Evolutionary conservation across 2,113 vertebrate species (phyloP).

Genomic region (Regulus satrapa): DNA sequence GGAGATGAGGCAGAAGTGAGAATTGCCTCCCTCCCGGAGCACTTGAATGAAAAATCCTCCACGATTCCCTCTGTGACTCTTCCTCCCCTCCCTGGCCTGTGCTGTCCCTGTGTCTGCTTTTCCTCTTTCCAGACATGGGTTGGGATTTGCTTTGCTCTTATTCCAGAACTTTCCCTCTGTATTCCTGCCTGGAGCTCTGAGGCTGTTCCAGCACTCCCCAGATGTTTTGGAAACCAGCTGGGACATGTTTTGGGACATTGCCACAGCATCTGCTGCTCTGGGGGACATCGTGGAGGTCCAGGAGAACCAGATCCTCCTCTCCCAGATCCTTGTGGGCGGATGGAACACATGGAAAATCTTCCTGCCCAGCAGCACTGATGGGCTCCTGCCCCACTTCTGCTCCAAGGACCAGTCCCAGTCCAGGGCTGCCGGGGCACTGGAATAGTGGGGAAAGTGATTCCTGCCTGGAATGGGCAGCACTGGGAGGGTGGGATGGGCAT

Average conservation of each 20-base stretch:
- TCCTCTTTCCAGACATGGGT: not conserved
- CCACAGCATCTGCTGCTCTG: not conserved
- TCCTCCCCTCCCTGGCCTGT: not conserved
- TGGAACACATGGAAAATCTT: not conserved
- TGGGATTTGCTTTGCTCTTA: not conserved
- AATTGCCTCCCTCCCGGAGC: not conserved
- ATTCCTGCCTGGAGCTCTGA: not conserved
- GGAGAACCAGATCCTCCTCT: not conserved
- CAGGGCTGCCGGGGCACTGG: too few species aligned
- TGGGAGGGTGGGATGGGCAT: not conserved
- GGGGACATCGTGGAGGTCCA: not conserved
- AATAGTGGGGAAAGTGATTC: too few species aligned
- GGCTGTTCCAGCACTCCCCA: not conserved
- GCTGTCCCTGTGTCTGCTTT: not conserved
- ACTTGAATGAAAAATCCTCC: not conserved
- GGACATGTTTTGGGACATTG: not conserved
- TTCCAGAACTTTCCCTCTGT: not conserved
- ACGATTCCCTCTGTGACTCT: not conserved
- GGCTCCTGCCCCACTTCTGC: not conserved
- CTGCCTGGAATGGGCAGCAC: not conserved
- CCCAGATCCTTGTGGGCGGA: not conserved
- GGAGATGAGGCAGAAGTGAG: not conserved
- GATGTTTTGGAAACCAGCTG: not conserved
- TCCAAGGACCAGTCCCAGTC: not conserved
- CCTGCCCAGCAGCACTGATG: fast-evolving